Evolutionary conservation across 2,113 vertebrate genomes (phyloP).

Genomic region (Cyphotilapia sp.): DNA sequence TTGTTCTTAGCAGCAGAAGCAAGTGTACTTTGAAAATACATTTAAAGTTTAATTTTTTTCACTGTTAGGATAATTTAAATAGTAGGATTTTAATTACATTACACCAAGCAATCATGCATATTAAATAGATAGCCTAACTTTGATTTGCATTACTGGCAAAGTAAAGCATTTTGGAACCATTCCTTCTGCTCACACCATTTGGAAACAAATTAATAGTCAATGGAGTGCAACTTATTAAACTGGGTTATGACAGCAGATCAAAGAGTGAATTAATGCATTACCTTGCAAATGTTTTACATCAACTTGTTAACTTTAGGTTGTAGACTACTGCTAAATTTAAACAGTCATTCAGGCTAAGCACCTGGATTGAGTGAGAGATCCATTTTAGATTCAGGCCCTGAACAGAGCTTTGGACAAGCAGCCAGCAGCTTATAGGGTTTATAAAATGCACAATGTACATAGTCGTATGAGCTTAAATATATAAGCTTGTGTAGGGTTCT

Average conservation of each 20-base stretch:
- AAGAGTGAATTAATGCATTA: slow-evolving; percentile 59
- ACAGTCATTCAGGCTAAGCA: background rate
- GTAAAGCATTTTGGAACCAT: slow-evolving; percentile 57
- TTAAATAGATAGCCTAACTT: slow-evolving; percentile 71
- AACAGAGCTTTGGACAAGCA: background rate
- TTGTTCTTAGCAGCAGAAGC: slow-evolving; percentile 69
- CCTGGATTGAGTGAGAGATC: background rate
- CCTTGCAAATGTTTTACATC: slow-evolving; percentile 57
- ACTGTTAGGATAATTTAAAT: slow-evolving; percentile 71
- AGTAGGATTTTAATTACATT: slow-evolving; percentile 75
- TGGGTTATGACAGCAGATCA: slow-evolving; percentile 63
- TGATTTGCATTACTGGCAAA: slow-evolving; percentile 65
- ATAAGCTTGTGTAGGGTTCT: background rate
- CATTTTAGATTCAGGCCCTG: slow-evolving; percentile 10
- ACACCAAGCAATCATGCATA: slow-evolving; percentile 73
- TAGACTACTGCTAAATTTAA: slow-evolving; percentile 14
- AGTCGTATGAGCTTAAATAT: background rate
- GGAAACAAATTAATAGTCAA: slow-evolving; percentile 73
- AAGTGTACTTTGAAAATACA: slow-evolving; percentile 72
- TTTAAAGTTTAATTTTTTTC: slow-evolving; percentile 73
- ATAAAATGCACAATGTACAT: background rate
- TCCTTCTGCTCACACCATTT: slow-evolving; percentile 53
- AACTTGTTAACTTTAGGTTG: slow-evolving; percentile 44
- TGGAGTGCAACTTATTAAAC: slow-evolving; percentile 75
- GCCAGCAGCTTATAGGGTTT: background rate